These are phyloP conservation scores for Achatina immaculata DNA, from an alignment of 1,140 invertebrate species.

Conservation along the genomic window DNA sequence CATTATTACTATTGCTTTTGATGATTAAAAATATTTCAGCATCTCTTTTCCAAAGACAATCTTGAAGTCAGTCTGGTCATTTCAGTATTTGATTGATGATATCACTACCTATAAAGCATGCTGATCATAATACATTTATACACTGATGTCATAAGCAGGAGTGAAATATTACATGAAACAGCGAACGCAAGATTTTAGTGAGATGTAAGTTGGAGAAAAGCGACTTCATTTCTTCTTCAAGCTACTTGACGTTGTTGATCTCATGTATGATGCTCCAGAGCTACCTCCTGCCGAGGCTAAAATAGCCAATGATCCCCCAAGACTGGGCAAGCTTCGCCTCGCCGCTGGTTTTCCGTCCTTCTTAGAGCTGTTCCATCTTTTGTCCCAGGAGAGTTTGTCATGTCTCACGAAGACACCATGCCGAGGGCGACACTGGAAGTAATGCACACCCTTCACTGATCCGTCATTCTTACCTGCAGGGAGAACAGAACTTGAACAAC, in stretches of 20 bases:
- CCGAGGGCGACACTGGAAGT: slow-evolving; percentile 89
- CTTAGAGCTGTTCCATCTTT: slow-evolving; percentile 50
- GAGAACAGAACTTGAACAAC: too few species aligned
- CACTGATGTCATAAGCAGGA: too few species aligned
- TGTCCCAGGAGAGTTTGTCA: slow-evolving; percentile 68
- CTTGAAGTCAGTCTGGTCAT: too few species aligned
- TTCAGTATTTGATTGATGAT: too few species aligned
- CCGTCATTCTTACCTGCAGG: slow-evolving; percentile 91
- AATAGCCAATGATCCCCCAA: slow-evolving; percentile 15
- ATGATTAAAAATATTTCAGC: too few species aligned
- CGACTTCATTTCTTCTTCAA: slow-evolving; percentile 36
- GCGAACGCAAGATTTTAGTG: too few species aligned
- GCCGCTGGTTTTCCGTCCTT: slow-evolving; percentile 37
- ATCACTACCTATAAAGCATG: too few species aligned
- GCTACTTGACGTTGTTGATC: slow-evolving; percentile 26
- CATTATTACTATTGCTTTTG: too few species aligned
- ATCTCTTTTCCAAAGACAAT: too few species aligned
- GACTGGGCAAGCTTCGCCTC: slow-evolving; percentile 23
- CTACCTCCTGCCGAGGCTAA: slow-evolving; percentile 19
- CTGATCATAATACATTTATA: too few species aligned
- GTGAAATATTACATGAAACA: too few species aligned
- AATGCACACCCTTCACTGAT: slow-evolving; percentile 87
- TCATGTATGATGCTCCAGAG: slow-evolving; percentile 21
- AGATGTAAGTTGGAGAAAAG: too few species aligned
- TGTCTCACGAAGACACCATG: slow-evolving; percentile 89